These are phyloP conservation scores for Idris sp. DNA, from an alignment of 1,140 invertebrate genomes.

Conservation along the genomic window DNA sequence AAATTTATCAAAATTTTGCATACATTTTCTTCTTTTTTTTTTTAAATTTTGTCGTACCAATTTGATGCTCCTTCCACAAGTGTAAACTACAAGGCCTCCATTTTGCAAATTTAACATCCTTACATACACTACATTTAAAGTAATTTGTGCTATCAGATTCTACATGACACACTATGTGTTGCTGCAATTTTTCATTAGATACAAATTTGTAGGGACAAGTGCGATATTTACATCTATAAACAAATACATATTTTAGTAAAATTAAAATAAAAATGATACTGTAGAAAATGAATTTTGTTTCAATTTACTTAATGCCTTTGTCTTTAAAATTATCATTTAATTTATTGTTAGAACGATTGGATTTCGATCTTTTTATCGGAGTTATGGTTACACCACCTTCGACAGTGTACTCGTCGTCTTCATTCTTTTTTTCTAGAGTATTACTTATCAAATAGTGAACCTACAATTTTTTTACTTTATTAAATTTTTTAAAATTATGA, in stretches of 20 bases:
- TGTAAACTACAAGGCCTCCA: constrained; percentile 83
- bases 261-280: no score
- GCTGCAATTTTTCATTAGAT: constrained; percentile 73
- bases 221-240: constrained; percentile 76
- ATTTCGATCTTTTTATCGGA: constrained; percentile 48
- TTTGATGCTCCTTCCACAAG: constrained; percentile 83
- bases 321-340: constrained; percentile 65
- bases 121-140: constrained; percentile 79
- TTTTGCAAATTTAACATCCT: constrained; percentile 75
- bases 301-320: not conserved
- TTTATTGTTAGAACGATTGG: constrained; percentile 44
- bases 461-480: constrained; percentile 38
- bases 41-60: constrained; percentile 65
- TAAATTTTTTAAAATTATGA: no score
- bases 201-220: constrained; percentile 79
- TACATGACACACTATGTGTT: constrained; percentile 79
- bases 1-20: not conserved
- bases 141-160: constrained; percentile 67
- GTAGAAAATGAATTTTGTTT: no score
- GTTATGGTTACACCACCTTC: constrained; percentile 27
- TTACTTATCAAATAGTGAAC: constrained; percentile 69
- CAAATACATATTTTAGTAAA: constrained; percentile 18
- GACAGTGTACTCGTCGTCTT: constrained; percentile 47
- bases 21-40: not conserved
- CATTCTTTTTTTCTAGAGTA: constrained; percentile 40